Base-by-base conservation (phyloP, 2,888 invertebrate species). In the Tinea semifulvella region DNA sequence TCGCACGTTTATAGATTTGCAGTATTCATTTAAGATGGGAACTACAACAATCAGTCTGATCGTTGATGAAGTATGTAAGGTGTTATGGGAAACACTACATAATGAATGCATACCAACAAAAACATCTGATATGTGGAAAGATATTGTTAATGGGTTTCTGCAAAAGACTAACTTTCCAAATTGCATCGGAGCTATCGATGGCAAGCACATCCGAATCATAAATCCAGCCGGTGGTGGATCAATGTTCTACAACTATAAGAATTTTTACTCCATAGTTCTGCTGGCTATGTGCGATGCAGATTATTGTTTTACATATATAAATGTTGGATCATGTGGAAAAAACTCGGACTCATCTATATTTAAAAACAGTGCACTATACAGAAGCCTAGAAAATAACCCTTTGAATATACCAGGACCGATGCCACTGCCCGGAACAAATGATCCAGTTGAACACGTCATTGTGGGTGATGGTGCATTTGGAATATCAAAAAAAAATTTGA, bases 391-490 rank as follows among this genome's bases (percentile, higher is more conserved):
- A 6, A 20, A 50, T 39, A 47, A 51, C 45, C 43, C 44, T 35
- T 49, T 51, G 45, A 50, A 51, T 49, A 27, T 52, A 48, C 50
- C 49, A 13, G 48, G 46, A 46, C 11, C 46, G 20, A 47, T 46
- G 48, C 43, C 48, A 48, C 45, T 49, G 46, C 50, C 51, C 31
- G 31, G 26, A 19, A 49, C 14, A 14, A 46, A 51, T 49, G 46
- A 18, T 18, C 11, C 47, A 50, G 31, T 31, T 31, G 31, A 31
- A 31, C 31, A 31, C 13, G 31, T 31, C n/a, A 11, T 31, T 8
- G 31, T 31, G 31, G 31, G 31, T 31, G 52, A 58, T 56, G 55
- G 51, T 43, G 57, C 57, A 39, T 58, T 60, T 53, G 52, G 53
- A 47, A 52, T 59, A 52, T 56, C 56, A 43, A 27, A 38, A 18